These are phyloP conservation scores for Cryptocephalus moraei DNA, from an alignment of 2,888 invertebrate genomes.

Conservation along the genomic window DNA sequence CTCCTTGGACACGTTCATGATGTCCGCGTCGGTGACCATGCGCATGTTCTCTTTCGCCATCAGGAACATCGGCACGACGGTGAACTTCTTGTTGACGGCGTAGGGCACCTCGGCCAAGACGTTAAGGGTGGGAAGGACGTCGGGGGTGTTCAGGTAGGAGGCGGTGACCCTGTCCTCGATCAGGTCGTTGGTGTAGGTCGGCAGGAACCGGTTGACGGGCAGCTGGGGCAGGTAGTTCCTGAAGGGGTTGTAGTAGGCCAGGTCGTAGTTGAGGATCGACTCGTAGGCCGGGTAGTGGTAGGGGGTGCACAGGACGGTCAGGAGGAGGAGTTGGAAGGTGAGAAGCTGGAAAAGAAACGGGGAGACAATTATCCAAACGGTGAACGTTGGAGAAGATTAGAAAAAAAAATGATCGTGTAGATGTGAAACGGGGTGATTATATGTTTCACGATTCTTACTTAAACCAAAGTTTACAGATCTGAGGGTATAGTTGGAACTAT, in stretches of 20 bases:
- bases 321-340: background rate
- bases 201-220: constrained; percentile 6
- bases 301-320: background rate
- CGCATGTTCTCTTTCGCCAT: constrained; percentile 30
- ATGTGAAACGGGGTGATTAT: too few relatives aligned
- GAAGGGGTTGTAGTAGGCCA: constrained; percentile 6
- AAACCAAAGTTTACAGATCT: too few relatives aligned
- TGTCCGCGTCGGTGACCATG: constrained; percentile 31
- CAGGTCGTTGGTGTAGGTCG: constrained; percentile 8
- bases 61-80: constrained; percentile 33
- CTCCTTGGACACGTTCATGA: constrained; percentile 32
- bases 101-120: constrained; percentile 31
- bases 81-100: constrained; percentile 28
- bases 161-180: constrained; percentile 9
- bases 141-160: constrained; percentile 11
- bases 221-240: constrained; percentile 9
- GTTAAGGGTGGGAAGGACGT: constrained; percentile 25
- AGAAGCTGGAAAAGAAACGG: background rate
- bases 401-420: too few relatives aligned
- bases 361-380: too few relatives aligned
- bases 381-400: too few relatives aligned
- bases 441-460: too few relatives aligned
- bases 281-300: constrained; percentile 14
- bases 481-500: too few relatives aligned
- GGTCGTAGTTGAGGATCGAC: constrained; percentile 10